phyloP scores from a whole-genome alignment of 2,113 vertebrate genomes.

The Megaleporinus macrocephalus region DNA sequence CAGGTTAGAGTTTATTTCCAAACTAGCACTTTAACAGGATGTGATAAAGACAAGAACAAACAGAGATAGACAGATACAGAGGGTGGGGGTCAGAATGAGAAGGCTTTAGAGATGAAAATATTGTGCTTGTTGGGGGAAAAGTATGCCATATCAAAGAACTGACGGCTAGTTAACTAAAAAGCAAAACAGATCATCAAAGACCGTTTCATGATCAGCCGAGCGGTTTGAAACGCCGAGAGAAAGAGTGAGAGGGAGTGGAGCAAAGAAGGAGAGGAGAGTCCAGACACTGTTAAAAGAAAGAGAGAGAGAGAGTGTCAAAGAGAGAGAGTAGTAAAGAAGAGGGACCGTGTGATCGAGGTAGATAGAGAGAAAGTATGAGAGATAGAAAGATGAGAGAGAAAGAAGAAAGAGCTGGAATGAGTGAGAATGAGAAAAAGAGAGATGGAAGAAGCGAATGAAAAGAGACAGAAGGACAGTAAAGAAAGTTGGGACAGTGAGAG shows the following conservation, averaged over 20 bases:
- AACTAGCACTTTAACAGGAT: not conserved
- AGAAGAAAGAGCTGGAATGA: not conserved
- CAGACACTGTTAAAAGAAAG: not conserved
- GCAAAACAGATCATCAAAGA: not conserved
- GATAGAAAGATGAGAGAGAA: not conserved
- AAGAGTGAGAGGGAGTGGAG: constrained; percentile 28
- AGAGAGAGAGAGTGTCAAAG: not conserved
- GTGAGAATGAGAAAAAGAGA: not conserved
- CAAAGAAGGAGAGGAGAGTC: not conserved
- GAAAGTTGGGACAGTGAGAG: too few species aligned
- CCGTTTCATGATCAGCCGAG: not conserved
- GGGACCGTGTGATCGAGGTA: too few species aligned
- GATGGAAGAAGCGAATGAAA: not conserved
- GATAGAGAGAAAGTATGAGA: not conserved
- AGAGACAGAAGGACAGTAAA: not conserved
- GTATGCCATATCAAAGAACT: not conserved
- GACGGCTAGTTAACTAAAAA: not conserved
- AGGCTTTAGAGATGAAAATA: not conserved
- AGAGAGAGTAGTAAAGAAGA: not conserved
- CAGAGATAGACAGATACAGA: not conserved
- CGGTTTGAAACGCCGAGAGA: not conserved
- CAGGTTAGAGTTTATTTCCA: not conserved
- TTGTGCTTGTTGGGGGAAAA: not conserved
- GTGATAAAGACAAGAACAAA: too few species aligned
- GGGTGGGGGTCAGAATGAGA: constrained; percentile 23